These are phyloP conservation scores for Chamaetylas fuelleborni DNA, from an alignment of 2,113 vertebrate species.

Conservation along the genomic window DNA sequence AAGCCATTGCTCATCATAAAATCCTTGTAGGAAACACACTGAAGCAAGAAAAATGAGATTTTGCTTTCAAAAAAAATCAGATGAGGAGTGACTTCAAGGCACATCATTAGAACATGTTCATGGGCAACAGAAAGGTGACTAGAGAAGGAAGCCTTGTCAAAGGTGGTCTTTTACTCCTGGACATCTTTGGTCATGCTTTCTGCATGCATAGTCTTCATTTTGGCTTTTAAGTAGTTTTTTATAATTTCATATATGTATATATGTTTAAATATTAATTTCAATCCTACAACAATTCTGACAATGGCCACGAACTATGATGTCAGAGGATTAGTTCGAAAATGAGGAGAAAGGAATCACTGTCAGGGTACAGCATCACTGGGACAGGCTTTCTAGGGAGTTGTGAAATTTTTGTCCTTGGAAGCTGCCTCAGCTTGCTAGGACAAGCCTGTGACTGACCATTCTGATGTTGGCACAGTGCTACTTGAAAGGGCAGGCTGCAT, in stretches of 20 bases:
- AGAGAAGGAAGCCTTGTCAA: neutral
- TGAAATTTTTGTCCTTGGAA: neutral
- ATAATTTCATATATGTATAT: neutral
- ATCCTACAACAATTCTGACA: neutral
- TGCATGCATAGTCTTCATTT: neutral
- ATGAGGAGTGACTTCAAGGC: neutral
- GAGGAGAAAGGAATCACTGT: neutral
- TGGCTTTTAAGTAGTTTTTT: neutral
- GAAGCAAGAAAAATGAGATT: neutral
- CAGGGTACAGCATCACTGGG: neutral
- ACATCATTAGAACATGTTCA: neutral
- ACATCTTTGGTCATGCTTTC: neutral
- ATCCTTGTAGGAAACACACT: neutral
- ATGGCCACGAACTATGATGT: neutral
- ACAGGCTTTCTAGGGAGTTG: neutral
- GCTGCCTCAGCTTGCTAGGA: neutral
- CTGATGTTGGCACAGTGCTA: neutral
- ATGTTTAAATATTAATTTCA: neutral
- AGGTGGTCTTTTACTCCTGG: neutral
- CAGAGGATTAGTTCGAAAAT: neutral
- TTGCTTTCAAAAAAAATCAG: neutral
- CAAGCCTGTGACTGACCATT: neutral
- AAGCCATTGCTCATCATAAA: neutral
- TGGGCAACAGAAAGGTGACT: neutral
- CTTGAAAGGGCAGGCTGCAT: neutral